phyloP scores from a whole-genome alignment of 2,113 vertebrate genomes.

The Todiramphus saurophagus region DNA sequence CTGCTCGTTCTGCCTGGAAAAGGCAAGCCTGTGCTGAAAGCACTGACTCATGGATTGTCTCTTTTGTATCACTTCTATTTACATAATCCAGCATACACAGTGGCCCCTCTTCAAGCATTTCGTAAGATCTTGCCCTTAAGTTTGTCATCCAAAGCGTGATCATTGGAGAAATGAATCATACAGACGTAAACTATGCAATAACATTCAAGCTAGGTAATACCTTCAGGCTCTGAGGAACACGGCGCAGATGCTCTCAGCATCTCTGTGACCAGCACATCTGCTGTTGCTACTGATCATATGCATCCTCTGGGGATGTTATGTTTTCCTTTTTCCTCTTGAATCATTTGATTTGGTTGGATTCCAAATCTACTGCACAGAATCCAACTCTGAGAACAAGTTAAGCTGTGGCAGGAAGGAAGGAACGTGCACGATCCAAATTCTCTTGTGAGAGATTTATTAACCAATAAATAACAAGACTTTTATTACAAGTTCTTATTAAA shows the following conservation, averaged over 20 bases:
- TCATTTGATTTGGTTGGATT: constrained; percentile 9
- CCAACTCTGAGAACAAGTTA: constrained; percentile 26
- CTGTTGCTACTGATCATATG: neutral
- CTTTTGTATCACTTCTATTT: neutral
- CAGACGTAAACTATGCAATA: neutral
- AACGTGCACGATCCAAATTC: neutral
- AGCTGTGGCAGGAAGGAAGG: constrained; percentile 26
- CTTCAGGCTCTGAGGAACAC: neutral
- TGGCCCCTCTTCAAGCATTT: neutral
- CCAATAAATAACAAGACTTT: constrained; percentile 9
- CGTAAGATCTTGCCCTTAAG: neutral
- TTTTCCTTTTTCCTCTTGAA: constrained; percentile 27
- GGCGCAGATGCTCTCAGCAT: neutral
- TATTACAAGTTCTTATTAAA: constrained; percentile 5
- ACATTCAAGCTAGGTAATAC: neutral
- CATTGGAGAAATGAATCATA: neutral
- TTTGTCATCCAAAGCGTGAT: neutral
- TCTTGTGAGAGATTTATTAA: neutral
- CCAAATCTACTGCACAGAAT: neutral
- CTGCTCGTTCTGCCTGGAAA: constrained; percentile 1
- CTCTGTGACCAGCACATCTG: neutral
- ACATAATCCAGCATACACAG: neutral
- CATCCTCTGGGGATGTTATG: neutral
- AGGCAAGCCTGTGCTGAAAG: neutral
- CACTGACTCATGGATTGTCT: constrained; percentile 1